phyloP scores from a whole-genome alignment of 2,888 invertebrate species.

The Platycheirus rosarum region DNA sequence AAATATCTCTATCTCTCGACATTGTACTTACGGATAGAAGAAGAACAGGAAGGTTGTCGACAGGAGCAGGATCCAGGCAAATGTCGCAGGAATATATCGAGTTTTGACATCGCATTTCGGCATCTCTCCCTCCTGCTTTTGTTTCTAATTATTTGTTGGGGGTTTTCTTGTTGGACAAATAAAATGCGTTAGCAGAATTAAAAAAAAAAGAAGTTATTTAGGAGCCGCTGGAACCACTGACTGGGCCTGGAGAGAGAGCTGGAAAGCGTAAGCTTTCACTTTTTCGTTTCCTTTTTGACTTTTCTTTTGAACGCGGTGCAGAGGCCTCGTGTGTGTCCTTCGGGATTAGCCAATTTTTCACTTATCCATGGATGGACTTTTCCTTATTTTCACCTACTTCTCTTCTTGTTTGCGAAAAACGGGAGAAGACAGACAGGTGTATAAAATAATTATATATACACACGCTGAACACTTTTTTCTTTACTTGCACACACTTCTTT shows the following conservation, averaged over 20 bases:
- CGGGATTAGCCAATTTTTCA: constrained; percentile 55
- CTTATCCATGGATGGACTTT: constrained; percentile 60
- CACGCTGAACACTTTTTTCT: constrained; percentile 41
- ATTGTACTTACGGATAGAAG: constrained; percentile 96
- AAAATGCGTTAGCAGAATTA: constrained; percentile 41
- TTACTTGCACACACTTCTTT: constrained; percentile 27
- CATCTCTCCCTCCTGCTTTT: constrained; percentile 84
- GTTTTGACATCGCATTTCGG: constrained; percentile 98
- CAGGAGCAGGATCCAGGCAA: constrained; percentile 98
- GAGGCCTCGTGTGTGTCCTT: constrained; percentile 29
- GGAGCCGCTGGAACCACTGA: background rate
- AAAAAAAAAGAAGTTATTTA: constrained; percentile 5
- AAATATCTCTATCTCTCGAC: constrained; percentile 44
- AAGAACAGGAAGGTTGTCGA: constrained; percentile 97
- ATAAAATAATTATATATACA: constrained; percentile 44
- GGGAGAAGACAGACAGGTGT: constrained; percentile 67
- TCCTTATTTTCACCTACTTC: constrained; percentile 36
- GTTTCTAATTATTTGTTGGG: constrained; percentile 55
- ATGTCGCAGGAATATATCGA: constrained; percentile 98
- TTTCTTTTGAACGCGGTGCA: constrained; percentile 1
- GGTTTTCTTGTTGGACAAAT: constrained; percentile 37
- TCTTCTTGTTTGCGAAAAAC: constrained; percentile 64
- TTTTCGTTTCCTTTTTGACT: constrained; percentile 44
- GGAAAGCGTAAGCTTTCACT: constrained; percentile 57
- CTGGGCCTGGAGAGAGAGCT: constrained; percentile 4